Evolutionary conservation across 1,140 invertebrate species (phyloP).

Genomic region (Eumaeus atala): DNA sequence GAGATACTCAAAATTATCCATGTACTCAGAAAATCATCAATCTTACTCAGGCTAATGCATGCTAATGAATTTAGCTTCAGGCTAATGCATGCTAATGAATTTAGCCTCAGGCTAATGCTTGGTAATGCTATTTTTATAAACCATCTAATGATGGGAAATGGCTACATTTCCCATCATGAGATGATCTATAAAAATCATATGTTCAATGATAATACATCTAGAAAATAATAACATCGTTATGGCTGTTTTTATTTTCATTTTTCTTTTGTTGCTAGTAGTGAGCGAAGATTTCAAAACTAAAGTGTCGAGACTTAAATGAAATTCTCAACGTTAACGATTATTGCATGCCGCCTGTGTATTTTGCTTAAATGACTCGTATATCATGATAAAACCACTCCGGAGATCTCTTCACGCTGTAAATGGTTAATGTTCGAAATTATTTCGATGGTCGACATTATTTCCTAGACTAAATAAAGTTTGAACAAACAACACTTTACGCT

Average conservation of each 20-base stretch:
- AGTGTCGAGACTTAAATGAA: constrained; percentile 31
- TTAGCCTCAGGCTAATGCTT: too few species aligned
- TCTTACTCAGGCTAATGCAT: too few species aligned
- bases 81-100: too few species aligned
- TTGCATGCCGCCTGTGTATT: constrained; percentile 41
- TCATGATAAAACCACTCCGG: constrained; percentile 45
- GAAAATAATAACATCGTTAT: too few species aligned
- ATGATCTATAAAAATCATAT: too few species aligned
- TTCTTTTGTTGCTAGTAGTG: neutral
- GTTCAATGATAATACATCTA: too few species aligned
- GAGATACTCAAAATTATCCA: too few species aligned
- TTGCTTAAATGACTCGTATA: constrained; percentile 53
- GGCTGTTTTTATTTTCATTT: neutral
- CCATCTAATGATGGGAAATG: too few species aligned
- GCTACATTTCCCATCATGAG: too few species aligned
- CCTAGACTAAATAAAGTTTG: neutral
- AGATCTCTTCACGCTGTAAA: constrained; percentile 27
- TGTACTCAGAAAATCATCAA: too few species aligned
- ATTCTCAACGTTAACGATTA: constrained; percentile 63
- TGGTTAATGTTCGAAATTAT: constrained; percentile 5
- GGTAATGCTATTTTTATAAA: too few species aligned
- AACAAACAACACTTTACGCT: neutral
- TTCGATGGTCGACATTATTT: neutral
- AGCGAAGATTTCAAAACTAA: constrained; percentile 6
- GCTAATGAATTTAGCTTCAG: too few species aligned